Conservation (phyloP, 2,797 vertebrate genomes). For the Adelosebastes latens region DNA sequence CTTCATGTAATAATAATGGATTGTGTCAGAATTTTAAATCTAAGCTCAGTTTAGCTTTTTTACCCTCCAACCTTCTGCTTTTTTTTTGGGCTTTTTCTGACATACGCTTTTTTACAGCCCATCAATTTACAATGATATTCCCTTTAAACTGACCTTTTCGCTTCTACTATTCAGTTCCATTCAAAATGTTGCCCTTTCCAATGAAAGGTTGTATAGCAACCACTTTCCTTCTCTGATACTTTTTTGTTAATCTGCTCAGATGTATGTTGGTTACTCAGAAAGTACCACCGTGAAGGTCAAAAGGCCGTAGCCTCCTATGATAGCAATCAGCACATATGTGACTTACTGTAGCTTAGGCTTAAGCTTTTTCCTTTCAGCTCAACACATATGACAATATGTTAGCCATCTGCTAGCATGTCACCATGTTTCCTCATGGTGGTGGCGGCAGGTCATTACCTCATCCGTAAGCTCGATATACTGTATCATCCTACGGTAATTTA, state of each 20-base stretch:
- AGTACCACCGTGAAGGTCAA: slow-evolving; percentile 18
- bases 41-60: slow-evolving; percentile 1
- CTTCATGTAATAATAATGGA: slow-evolving; percentile 50
- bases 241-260: background rate
- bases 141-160: background rate
- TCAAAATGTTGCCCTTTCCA: slow-evolving; percentile 11
- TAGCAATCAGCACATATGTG: slow-evolving; percentile 37
- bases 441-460: background rate
- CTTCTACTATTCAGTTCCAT: background rate
- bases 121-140: background rate
- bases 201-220: background rate
- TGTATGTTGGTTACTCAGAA: background rate
- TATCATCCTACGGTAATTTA: background rate
- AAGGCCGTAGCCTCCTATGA: background rate
- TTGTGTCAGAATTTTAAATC: slow-evolving; percentile 36
- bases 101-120: background rate
- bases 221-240: background rate
- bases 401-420: background rate
- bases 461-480: background rate
- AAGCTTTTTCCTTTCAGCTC: slow-evolving; percentile 24
- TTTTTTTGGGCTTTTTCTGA: background rate
- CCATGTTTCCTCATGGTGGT: background rate
- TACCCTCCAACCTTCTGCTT: background rate
- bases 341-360: slow-evolving; percentile 16
- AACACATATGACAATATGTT: slow-evolving; percentile 10